phyloP scores from a whole-genome alignment of 2,113 vertebrate species.

The Eidolon helvum region DNA sequence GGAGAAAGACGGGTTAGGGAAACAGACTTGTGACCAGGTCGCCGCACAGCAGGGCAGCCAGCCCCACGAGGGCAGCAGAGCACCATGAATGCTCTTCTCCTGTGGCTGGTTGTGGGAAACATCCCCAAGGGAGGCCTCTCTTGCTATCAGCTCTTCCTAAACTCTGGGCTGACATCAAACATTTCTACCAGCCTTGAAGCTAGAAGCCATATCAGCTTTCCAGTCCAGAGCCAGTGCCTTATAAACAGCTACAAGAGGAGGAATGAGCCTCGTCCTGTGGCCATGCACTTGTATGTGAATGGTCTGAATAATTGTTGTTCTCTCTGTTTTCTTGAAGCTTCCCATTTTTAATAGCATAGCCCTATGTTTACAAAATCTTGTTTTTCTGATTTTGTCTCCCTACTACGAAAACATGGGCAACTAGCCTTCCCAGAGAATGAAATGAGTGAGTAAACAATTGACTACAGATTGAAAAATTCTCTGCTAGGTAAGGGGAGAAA shows the following conservation, averaged over 20 bases:
- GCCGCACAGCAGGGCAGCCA: too few relatives aligned
- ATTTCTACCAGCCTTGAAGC: background rate
- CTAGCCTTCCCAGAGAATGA: background rate
- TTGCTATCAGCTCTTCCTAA: background rate
- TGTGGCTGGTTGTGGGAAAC: fast-evolving
- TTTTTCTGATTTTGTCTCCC: background rate
- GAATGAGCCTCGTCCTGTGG: background rate
- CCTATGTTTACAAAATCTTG: background rate
- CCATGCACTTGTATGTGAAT: too few relatives aligned
- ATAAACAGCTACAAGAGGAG: background rate
- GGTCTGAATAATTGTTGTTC: background rate
- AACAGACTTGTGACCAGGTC: too few relatives aligned
- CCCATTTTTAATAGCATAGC: background rate
- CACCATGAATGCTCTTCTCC: too few relatives aligned
- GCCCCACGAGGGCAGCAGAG: background rate
- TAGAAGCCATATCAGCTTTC: background rate
- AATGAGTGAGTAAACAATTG: background rate
- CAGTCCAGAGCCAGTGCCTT: background rate
- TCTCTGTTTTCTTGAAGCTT: background rate
- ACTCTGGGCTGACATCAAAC: too few relatives aligned
- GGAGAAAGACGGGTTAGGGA: background rate
- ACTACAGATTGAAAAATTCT: background rate
- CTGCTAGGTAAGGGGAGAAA: background rate
- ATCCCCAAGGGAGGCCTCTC: too few relatives aligned
- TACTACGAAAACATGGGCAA: background rate